Evolutionary conservation across 1,140 invertebrate genomes (phyloP), one percentile per base, ranked within the genome.

Genomic region (Drosophila sechellia): DNA sequence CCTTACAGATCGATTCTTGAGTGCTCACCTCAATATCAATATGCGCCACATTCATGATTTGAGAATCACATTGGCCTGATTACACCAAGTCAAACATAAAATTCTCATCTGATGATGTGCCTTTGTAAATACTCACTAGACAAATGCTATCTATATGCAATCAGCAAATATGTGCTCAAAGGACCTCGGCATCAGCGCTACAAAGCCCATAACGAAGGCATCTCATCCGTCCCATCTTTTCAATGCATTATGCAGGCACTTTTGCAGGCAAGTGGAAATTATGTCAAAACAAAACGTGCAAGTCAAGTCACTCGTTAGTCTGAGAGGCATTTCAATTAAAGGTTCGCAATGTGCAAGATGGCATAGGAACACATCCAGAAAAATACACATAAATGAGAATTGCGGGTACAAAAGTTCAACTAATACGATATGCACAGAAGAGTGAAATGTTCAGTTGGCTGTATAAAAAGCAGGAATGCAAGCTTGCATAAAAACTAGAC

Each of bases 61-160:
- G 27, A 12, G 27, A 48, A 46, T 35, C 53, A 50, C 50, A 68
- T 56, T 70, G 63, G 35, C 43, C 70, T 48, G 17, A 45, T 65
- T 68, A 64, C 20, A 35, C 39, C 43, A 43, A 57, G 17, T 20
- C 34, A 55, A 66, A 48, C 11, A 52, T 8, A 52, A 40, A 54
- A 49, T 42, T 55, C 46, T 31, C 31, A 48, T 48, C 43, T 68
- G 17, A 27, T 45, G 52, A 49, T 53, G 22, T 58, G 52, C 35
- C 61, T 86, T 43, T 49, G 79, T 64, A 79, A 81, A 83, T 70
- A 79, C 50, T 64, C 53, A 66, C 55, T 69, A 76, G 70, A 72
- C 59, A 87, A 72, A 79, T 81, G 48, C 83, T 72, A 87, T 86
- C 83, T 86, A 86, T 86, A 86, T 86, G 83, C 83, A 86, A 86